These are phyloP conservation scores for Crossaster papposus DNA, from an alignment of 53 echinoderm and acorn worm genomes.

Conservation along the genomic window DNA sequence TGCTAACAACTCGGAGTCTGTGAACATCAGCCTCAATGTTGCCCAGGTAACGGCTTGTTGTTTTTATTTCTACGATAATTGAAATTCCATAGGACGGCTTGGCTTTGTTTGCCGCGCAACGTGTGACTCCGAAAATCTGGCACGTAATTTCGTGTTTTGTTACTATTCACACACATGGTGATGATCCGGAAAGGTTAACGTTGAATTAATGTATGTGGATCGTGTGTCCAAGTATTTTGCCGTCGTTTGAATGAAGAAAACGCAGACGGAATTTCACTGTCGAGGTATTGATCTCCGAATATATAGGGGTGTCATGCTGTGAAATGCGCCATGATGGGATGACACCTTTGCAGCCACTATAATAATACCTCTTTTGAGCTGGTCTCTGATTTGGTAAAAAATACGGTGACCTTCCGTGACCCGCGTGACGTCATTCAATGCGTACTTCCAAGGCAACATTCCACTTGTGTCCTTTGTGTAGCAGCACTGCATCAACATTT, in stretches of 20 bases:
- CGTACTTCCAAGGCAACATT: slow-evolving; percentile 36
- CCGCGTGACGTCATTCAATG: slow-evolving; percentile 32
- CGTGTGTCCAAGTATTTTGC: neutral
- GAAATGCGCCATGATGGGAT: neutral
- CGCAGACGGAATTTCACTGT: neutral
- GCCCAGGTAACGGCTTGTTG: neutral
- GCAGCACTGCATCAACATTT: neutral
- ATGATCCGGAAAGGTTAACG: neutral
- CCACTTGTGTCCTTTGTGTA: slow-evolving; percentile 38
- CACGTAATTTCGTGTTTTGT: neutral
- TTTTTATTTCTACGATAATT: neutral
- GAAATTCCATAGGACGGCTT: neutral
- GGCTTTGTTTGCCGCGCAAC: neutral
- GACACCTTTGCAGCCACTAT: neutral
- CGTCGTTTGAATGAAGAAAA: neutral
- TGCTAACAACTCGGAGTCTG: neutral
- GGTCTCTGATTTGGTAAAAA: neutral
- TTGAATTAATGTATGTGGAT: neutral
- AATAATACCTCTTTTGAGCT: neutral
- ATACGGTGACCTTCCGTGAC: slow-evolving; percentile 11
- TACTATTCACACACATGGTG: neutral
- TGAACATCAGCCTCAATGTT: neutral
- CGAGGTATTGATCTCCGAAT: neutral
- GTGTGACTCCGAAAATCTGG: neutral
- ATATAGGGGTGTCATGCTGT: neutral